Evolutionary conservation across 2,888 invertebrate genomes (phyloP).

Genomic region (Hyles lineata): DNA sequence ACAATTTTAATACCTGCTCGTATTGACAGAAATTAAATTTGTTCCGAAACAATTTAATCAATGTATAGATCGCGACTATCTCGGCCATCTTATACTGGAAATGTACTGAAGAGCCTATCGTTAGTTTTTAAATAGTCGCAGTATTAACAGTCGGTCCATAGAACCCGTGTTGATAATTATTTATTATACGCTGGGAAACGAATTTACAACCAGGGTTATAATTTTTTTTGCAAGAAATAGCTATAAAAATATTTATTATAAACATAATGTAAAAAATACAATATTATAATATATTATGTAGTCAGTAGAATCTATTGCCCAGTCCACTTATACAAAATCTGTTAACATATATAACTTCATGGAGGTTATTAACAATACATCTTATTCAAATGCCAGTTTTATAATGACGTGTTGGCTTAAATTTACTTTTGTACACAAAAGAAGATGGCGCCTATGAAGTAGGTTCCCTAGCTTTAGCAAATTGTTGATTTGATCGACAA

Average conservation of each 20-base stretch:
- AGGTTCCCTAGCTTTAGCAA: too few relatives aligned
- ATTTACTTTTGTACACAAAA: neutral
- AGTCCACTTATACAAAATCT: constrained; percentile 44
- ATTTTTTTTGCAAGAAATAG: constrained; percentile 15
- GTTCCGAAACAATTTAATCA: too few relatives aligned
- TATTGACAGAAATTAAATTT: too few relatives aligned
- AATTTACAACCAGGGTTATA: neutral
- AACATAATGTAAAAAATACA: constrained; percentile 38
- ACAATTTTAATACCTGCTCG: too few relatives aligned
- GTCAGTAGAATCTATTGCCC: constrained; percentile 58
- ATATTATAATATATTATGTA: constrained; percentile 53
- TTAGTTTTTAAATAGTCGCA: too few relatives aligned
- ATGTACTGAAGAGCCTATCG: too few relatives aligned
- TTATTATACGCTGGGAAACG: too few relatives aligned
- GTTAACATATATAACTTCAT: neutral
- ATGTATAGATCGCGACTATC: too few relatives aligned
- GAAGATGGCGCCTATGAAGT: too few relatives aligned
- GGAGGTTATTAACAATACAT: neutral
- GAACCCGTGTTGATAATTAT: too few relatives aligned
- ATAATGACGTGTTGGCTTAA: neutral
- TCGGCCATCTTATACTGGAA: too few relatives aligned
- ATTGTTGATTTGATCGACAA: neutral
- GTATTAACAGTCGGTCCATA: too few relatives aligned
- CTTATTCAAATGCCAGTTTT: neutral
- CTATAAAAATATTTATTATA: constrained; percentile 48